A percentile compares a stretch with the other conserved stretches of the same genome.
phyloP scores from a whole-genome alignment of 2,797 vertebrate species.

The Lophotriccus pileatus region DNA sequence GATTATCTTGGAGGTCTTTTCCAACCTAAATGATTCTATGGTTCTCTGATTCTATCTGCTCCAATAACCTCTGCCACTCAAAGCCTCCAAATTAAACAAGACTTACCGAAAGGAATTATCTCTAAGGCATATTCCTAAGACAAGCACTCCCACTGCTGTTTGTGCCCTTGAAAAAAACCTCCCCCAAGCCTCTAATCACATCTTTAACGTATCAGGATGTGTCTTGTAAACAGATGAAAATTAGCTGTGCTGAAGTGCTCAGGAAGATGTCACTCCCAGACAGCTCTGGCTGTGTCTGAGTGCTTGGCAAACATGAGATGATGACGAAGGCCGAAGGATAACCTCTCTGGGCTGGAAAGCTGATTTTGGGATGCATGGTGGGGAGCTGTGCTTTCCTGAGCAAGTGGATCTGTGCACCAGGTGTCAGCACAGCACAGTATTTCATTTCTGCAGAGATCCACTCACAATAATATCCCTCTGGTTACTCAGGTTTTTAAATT shows the following conservation, averaged over 20 bases:
- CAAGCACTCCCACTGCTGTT: background rate
- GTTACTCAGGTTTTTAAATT: constrained; percentile 20
- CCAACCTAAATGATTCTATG: too few relatives aligned
- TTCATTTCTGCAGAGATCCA: background rate
- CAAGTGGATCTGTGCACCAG: background rate
- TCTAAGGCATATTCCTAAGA: background rate
- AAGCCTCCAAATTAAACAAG: background rate
- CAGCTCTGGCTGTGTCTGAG: background rate
- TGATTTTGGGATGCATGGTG: background rate
- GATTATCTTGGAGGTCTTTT: background rate
- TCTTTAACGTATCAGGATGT: background rate
- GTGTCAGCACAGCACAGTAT: constrained; percentile 4
- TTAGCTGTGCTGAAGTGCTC: background rate
- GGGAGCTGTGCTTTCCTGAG: background rate
- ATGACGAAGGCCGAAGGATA: background rate
- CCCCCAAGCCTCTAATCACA: background rate
- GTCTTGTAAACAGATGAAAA: background rate
- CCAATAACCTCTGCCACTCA: background rate
- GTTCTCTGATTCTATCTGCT: background rate
- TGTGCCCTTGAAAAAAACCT: background rate
- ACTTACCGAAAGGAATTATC: background rate
- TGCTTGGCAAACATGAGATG: background rate
- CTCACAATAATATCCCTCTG: background rate
- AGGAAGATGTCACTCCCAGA: background rate
- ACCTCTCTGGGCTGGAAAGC: background rate